A percentile compares a stretch with the other conserved stretches of the same genome.
These are phyloP conservation scores for Tetramorium alpestre DNA, from an alignment of 1,140 invertebrate species.

Conservation along the genomic window DNA sequence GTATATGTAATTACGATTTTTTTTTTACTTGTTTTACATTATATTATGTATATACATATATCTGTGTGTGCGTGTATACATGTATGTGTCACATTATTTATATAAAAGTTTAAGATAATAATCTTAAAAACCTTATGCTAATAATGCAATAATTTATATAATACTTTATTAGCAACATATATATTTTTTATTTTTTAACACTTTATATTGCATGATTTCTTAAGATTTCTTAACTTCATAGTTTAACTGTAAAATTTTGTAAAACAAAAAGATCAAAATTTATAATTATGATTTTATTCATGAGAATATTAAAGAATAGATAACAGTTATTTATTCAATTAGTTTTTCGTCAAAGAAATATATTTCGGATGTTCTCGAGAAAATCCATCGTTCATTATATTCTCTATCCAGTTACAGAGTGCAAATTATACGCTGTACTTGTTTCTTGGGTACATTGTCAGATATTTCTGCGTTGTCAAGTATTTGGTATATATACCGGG, in stretches of 20 bases:
- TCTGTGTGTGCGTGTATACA: not conserved
- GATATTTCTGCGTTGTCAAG: conserved; percentile 17
- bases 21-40: not conserved
- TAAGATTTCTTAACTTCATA: not conserved
- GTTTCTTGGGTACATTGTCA: not conserved
- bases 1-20: not conserved
- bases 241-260: not conserved
- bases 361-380: not conserved
- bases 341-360: not conserved
- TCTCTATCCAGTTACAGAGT: not conserved
- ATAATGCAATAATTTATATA: not conserved
- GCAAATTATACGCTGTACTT: conserved; percentile 1
- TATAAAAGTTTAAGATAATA: not conserved
- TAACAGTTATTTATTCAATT: not conserved
- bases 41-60: not conserved
- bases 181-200: not conserved
- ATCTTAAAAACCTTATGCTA: not conserved
- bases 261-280: not conserved
- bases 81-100: not conserved
- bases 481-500: conserved; percentile 64
- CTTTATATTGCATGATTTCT: not conserved
- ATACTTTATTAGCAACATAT: not conserved
- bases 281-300: not conserved
- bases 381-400: not conserved
- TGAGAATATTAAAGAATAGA: not conserved